Evolutionary conservation across 37 sponge, comb jelly and placozoan genomes (phyloP).

Genomic region (Theonella swinhoei): DNA sequence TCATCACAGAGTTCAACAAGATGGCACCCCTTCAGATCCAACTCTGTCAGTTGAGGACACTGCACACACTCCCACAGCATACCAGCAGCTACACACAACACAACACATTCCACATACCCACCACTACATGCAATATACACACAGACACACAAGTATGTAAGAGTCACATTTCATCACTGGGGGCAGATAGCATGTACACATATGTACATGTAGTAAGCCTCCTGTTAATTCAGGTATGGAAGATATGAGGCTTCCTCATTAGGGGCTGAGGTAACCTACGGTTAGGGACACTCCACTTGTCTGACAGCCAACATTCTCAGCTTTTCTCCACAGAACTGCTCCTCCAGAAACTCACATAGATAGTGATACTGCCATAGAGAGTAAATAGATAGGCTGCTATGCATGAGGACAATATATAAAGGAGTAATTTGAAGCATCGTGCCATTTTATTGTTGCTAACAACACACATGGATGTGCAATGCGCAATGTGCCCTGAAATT

Average conservation of each 20-base stretch:
- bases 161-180: background rate
- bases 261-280: background rate
- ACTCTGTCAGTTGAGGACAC: slow-evolving; percentile 1
- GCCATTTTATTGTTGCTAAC: no score
- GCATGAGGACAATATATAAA: no score
- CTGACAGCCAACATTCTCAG: background rate
- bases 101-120: background rate
- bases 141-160: no score
- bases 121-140: background rate
- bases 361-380: background rate
- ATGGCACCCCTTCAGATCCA: background rate
- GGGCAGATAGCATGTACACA: background rate
- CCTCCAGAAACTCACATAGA: slow-evolving; percentile 9
- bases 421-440: no score
- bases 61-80: slow-evolving; percentile 11
- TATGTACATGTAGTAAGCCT: background rate
- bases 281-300: background rate
- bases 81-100: background rate
- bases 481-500: no score
- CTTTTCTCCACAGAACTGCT: background rate
- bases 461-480: no score
- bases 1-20: background rate
- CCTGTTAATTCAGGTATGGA: background rate
- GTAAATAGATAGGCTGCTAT: background rate
- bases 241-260: no score